Percentiles rank a stretch among this genome's conserved stretches.
Evolutionary conservation across 2,113 vertebrate genomes (phyloP).

Genomic region (Deroptyus accipitrinus): DNA sequence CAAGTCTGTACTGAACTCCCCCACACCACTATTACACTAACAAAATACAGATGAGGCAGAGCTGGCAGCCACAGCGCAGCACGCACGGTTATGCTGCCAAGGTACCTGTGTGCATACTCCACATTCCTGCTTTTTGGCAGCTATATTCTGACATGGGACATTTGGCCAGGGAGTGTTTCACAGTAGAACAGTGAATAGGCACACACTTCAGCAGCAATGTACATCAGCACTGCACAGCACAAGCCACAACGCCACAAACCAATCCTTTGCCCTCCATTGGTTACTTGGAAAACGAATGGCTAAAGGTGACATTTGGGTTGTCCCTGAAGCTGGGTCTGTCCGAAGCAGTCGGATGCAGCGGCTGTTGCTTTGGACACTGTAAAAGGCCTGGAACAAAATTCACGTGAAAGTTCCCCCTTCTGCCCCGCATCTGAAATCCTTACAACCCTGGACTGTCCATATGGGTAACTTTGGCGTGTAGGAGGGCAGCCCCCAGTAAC

Average conservation of each 20-base stretch:
- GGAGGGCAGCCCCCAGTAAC: background rate
- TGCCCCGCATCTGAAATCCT: background rate
- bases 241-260: accelerated
- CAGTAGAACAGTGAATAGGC: accelerated
- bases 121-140: background rate
- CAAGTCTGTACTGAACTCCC: background rate
- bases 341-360: accelerated
- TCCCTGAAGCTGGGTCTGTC: accelerated
- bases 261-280: accelerated
- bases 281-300: accelerated
- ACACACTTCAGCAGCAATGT: accelerated
- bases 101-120: background rate
- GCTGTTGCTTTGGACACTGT: accelerated
- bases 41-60: accelerated
- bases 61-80: accelerated
- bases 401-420: accelerated
- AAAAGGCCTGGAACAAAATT: accelerated
- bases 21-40: accelerated
- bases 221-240: accelerated
- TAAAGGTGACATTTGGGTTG: accelerated
- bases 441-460: accelerated
- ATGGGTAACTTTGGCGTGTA: accelerated
- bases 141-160: accelerated
- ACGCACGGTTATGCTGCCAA: accelerated
- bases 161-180: accelerated